phyloP scores from a whole-genome alignment of 2,888 invertebrate species.

The Anthoptus insignis region DNA sequence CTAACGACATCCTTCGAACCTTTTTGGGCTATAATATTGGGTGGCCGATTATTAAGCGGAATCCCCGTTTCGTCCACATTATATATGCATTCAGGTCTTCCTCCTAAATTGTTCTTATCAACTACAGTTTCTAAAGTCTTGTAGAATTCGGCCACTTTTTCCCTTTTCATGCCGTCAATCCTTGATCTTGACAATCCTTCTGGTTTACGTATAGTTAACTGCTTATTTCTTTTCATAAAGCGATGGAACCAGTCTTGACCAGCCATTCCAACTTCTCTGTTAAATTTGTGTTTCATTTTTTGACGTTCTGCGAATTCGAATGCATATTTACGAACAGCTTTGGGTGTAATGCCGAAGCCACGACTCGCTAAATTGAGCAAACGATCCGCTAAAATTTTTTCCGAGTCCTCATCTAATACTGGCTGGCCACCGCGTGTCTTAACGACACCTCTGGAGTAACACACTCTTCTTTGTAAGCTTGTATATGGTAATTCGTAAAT shows the following conservation, averaged over 20 bases:
- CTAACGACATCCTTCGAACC: constrained; percentile 4
- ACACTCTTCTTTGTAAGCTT: background rate
- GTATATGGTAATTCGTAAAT: background rate
- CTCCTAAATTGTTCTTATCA: constrained; percentile 9
- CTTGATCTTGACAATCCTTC: constrained; percentile 34
- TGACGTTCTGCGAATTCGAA: constrained; percentile 32
- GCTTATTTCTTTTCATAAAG: constrained; percentile 31
- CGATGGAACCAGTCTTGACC: constrained; percentile 40
- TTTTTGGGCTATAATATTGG: constrained; percentile 3
- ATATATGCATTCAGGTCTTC: constrained; percentile 2
- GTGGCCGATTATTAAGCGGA: constrained; percentile 4
- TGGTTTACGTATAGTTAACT: constrained; percentile 39
- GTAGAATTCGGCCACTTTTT: constrained; percentile 9
- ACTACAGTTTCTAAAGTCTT: background rate
- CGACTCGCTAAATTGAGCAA: constrained; percentile 31
- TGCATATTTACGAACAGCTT: constrained; percentile 37
- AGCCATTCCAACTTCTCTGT: constrained; percentile 27
- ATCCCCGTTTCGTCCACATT: background rate
- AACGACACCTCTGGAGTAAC: background rate
- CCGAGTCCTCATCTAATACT: background rate
- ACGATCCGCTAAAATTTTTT: background rate
- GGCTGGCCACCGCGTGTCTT: background rate
- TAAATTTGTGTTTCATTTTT: constrained; percentile 29
- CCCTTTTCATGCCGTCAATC: constrained; percentile 34
- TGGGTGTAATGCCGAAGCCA: constrained; percentile 34